These are phyloP conservation scores for Dasyprocta punctata DNA, from an alignment of 2,113 vertebrate genomes.

Conservation along the genomic window DNA sequence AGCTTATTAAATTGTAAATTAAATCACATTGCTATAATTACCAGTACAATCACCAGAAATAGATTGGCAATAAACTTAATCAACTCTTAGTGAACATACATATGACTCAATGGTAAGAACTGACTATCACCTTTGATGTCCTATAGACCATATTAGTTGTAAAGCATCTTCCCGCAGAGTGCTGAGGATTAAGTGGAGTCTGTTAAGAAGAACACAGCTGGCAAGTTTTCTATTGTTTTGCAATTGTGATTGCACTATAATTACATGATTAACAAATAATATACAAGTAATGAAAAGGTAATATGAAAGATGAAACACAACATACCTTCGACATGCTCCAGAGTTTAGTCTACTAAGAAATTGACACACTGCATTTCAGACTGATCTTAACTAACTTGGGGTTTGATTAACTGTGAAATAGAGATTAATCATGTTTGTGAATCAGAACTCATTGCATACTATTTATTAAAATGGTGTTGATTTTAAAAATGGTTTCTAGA, in stretches of 20 bases:
- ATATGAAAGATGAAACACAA: neutral
- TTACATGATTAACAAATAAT: neutral
- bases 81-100: neutral
- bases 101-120: neutral
- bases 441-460: neutral
- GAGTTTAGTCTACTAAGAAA: neutral
- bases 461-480: neutral
- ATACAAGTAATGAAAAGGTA: slow-evolving; percentile 24
- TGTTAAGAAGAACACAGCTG: neutral
- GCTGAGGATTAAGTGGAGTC: neutral
- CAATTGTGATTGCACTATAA: neutral
- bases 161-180: neutral
- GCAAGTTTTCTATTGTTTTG: neutral
- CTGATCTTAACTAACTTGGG: neutral
- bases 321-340: neutral
- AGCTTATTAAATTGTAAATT: slow-evolving; percentile 28
- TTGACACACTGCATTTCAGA: neutral
- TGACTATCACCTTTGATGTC: neutral
- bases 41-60: neutral
- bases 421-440: neutral
- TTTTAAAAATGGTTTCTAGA: slow-evolving; percentile 47
- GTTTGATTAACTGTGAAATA: neutral
- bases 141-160: neutral
- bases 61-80: neutral
- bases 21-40: slow-evolving; percentile 11